Base-by-base conservation (phyloP, 2,888 invertebrate genomes). In the Tetranychus piercei region DNA sequence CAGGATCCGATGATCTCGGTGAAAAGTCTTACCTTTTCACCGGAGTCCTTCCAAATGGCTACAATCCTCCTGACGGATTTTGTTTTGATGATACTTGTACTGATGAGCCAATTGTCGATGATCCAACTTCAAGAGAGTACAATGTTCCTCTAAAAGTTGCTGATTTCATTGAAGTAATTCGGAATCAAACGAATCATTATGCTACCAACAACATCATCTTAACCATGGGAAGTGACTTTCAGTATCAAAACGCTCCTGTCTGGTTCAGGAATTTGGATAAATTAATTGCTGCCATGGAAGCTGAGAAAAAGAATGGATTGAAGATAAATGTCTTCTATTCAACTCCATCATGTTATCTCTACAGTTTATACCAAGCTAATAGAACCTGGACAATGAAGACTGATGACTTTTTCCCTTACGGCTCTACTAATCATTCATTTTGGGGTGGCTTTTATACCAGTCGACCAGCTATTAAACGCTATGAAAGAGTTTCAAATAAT, bases 381-480 rank as follows among this genome's bases (percentile, higher is more conserved):
- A 72, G 73, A 6, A 77, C 76, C 5, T 80, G 79, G 79, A 72
- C 81, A 22, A 78, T 81, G 22, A 82, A 84, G 77, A 84, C 84
- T 0, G 92, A 93, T 79, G 94, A 94, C 80, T 94, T 93, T 84
- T 92, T 94, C 82, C 94, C 94, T 0, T 94, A 92, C 82, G 90
- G 93, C 1, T 89, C 89, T 73, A 90, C 90, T 81, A 86, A 88
- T 0, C 89, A 92, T 79, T 86, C 91, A 0, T 96, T 88, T 81
- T 99, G 96, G 97, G 93, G 94, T 0, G 97, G 79, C 0, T 93
- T 90, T 80, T 93, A 88, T 80, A 88, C 90, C 0, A 92, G 92
- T 0, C 85, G 91, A 65, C 78, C 83, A 6, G 80, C 82, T 4
- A 77, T 83, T n/a, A 84, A 84, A 76, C 78, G 80, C 8, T 82